These are phyloP conservation scores for Marasmarcha lunaedactyla DNA, from an alignment of 2,888 invertebrate genomes.

Conservation along the genomic window DNA sequence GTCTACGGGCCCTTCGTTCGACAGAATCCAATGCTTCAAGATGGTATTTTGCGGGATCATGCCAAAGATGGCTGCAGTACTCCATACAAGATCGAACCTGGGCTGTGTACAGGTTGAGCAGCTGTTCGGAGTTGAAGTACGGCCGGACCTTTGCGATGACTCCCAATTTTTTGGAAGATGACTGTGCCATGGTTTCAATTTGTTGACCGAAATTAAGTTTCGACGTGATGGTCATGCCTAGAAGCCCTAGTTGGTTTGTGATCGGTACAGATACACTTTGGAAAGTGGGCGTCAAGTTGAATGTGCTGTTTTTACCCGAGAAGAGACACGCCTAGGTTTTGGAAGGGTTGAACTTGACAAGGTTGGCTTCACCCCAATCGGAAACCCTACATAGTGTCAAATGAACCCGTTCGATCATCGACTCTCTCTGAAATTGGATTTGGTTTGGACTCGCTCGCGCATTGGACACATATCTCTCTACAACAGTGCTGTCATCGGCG, in stretches of 20 bases:
- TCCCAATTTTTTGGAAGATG: neutral
- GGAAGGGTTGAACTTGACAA: slow-evolving; percentile 10
- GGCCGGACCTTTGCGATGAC: neutral
- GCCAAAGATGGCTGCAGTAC: slow-evolving; percentile 2
- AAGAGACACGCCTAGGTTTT: slow-evolving; percentile 12
- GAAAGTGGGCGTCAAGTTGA: slow-evolving; percentile 1
- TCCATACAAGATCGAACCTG: neutral
- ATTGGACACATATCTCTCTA: neutral
- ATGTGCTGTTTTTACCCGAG: slow-evolving; percentile 7
- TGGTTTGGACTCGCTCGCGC: too few species aligned
- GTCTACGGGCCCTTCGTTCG: neutral
- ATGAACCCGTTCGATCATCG: neutral
- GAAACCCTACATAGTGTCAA: neutral
- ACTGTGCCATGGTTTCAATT: slow-evolving; percentile 3
- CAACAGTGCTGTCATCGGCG: neutral
- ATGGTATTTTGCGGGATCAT: slow-evolving; percentile 2
- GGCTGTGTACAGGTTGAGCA: neutral
- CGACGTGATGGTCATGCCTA: neutral
- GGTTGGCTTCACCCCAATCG: slow-evolving; percentile 7
- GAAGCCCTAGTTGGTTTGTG: neutral
- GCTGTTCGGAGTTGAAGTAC: slow-evolving; percentile 1
- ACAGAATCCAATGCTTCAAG: neutral
- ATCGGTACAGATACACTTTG: slow-evolving; percentile 1
- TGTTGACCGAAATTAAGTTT: neutral
- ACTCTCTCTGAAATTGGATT: too few species aligned